Evolutionary conservation across 92 coral and sea anemone species (phyloP).

Genomic region (Pocillopora grandis): DNA sequence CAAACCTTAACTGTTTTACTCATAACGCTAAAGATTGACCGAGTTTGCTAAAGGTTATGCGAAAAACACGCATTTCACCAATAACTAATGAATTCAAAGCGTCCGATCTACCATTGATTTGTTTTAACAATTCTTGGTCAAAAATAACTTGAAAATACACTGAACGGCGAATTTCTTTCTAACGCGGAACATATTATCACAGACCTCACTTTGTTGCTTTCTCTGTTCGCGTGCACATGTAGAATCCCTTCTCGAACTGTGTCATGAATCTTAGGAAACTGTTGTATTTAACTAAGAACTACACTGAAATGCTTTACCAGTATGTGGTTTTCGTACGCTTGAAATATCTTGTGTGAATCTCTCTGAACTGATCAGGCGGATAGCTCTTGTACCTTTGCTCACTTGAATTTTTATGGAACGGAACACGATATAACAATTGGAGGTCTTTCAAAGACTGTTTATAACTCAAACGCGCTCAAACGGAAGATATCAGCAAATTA

Average conservation of each 20-base stretch:
- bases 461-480: background rate
- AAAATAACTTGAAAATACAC: background rate
- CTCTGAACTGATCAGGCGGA: background rate
- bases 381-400: background rate
- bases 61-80: background rate
- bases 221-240: too few species aligned
- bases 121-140: background rate
- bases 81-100: too few species aligned
- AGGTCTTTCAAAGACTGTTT: constrained; percentile 22
- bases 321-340: background rate
- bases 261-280: too few species aligned
- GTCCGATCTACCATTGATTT: too few species aligned
- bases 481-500: constrained; percentile 4
- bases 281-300: background rate
- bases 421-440: constrained; percentile 5
- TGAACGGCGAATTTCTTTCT: too few species aligned
- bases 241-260: too few species aligned
- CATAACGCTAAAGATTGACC: background rate
- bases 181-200: too few species aligned
- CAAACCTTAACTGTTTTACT: background rate
- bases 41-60: background rate
- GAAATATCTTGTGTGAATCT: background rate
- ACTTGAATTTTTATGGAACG: background rate
- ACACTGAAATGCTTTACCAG: background rate
- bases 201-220: too few species aligned